Evolutionary conservation across 2,113 vertebrate species (phyloP), one percentile per base, ranked within the genome.

Genomic region (Brienomyrus brachyistius): DNA sequence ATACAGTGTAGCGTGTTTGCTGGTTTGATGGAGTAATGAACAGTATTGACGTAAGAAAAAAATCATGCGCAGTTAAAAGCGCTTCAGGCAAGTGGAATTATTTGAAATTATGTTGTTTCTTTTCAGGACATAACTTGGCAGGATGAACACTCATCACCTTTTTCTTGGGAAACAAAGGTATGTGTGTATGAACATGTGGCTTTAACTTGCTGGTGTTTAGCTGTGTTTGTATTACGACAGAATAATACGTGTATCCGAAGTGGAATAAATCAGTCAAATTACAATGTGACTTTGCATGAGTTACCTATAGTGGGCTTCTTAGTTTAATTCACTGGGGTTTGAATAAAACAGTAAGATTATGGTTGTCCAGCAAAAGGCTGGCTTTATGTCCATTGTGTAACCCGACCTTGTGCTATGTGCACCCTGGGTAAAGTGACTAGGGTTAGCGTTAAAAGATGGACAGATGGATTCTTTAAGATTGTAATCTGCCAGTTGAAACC

Each of bases 151-250:
- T 99, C 98, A 0, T 97, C 98, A 51, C 98, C 98, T 0, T 99
- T 99, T 95, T 99, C 98, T 54, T 99, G 98, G 98, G 98, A 99
- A 95, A 99, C 98, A 0, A 99, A 96, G 97, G 98, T 99, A 96
- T 95, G 93, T 95, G 59, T 90, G 70, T 70, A 8, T 89, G 88
- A 17, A 2, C 23, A 27, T 4, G 17, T 47, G 19, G 7, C 10
- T 40, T 23, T 21, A 15, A 31, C 10, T n/a, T 52, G n/a, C 31
- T 15, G 48, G 13, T 54, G 51, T 31, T 54, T n/a, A 52, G 27
- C 31, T 19, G 51, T 19, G 27, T 27, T 11, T 52, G 13, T 13
- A 21, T 43, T 31, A 48, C 23, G 23, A 17, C 52, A 15, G 31
- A 77, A 40, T 31, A 35, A 40, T 77, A 40, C 3, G 4, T 77